Conservation (phyloP, 1,140 invertebrate species). For the Ostrea denselamellosa region DNA sequence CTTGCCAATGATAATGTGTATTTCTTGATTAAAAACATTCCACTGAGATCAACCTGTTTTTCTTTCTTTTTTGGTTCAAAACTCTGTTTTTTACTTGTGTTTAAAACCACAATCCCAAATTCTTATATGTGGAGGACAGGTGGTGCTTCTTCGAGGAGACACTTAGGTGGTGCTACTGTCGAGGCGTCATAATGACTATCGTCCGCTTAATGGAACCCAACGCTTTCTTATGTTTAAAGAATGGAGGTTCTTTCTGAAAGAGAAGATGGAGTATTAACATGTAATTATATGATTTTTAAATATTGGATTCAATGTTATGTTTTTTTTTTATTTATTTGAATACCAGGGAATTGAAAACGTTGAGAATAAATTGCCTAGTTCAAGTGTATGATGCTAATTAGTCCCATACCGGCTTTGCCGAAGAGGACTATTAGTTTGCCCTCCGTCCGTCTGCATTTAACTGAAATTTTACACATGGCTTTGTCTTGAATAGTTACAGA, state of each 20-base stretch:
- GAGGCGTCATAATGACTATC: background rate
- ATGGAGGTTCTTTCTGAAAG: background rate
- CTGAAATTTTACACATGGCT: too few relatives aligned
- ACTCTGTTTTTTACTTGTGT: background rate
- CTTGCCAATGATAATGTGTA: conserved; percentile 30
- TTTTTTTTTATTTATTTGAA: too few relatives aligned
- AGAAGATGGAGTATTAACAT: background rate
- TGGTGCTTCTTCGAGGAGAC: background rate
- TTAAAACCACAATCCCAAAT: background rate
- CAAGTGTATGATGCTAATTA: too few relatives aligned
- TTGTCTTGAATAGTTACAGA: too few relatives aligned
- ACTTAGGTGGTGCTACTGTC: background rate
- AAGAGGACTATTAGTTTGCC: too few relatives aligned
- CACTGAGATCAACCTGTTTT: background rate
- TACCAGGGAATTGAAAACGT: too few relatives aligned
- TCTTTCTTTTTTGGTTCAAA: background rate
- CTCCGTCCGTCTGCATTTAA: too few relatives aligned
- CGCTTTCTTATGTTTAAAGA: background rate
- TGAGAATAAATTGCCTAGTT: too few relatives aligned
- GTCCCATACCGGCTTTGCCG: too few relatives aligned
- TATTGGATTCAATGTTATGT: too few relatives aligned
- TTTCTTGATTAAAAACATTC: conserved; percentile 39
- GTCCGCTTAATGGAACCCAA: conserved; percentile 8
- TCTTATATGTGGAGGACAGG: background rate
- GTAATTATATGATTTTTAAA: background rate